Evolutionary conservation across 1,140 invertebrate genomes (phyloP).

Genomic region (Aleiodes sp.): DNA sequence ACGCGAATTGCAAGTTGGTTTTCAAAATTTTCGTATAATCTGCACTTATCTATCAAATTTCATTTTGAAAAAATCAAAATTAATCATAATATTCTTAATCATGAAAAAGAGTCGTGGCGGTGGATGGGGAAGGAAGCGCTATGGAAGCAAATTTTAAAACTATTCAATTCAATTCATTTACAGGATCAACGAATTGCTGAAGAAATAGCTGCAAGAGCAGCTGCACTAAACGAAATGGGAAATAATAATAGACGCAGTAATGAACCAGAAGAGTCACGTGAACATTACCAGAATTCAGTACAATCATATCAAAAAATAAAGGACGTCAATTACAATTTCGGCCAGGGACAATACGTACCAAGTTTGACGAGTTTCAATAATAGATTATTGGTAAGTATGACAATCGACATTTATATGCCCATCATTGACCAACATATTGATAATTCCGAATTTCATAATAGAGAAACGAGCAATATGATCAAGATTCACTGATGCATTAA

Average conservation of each 20-base stretch:
- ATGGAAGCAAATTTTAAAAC: no score
- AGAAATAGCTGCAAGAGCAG: conserved; percentile 70
- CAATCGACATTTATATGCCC: not conserved
- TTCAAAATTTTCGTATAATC: no score
- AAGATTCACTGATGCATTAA: conserved; percentile 49
- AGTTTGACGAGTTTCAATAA: conserved; percentile 44
- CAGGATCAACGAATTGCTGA: conserved; percentile 71
- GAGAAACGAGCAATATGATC: conserved; percentile 44
- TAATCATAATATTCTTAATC: no score
- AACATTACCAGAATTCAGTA: conserved; percentile 36
- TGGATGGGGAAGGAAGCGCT: no score
- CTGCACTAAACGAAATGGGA: conserved; percentile 68
- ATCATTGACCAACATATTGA: not conserved
- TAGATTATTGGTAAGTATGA: conserved; percentile 47
- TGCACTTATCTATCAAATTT: no score
- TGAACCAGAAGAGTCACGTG: conserved; percentile 32
- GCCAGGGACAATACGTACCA: conserved; percentile 42
- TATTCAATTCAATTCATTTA: not conserved
- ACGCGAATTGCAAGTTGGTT: conserved; percentile 67
- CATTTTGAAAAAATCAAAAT: no score
- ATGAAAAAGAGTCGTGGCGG: no score
- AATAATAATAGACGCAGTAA: conserved; percentile 53
- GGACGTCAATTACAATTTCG: conserved; percentile 42
- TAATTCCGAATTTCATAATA: conserved; percentile 27
- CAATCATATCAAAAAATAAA: conserved; percentile 42